Evolutionary conservation across 2,888 invertebrate genomes (phyloP), one percentile per base, ranked within the genome.

Genomic region (Serripes groenlandicus): DNA sequence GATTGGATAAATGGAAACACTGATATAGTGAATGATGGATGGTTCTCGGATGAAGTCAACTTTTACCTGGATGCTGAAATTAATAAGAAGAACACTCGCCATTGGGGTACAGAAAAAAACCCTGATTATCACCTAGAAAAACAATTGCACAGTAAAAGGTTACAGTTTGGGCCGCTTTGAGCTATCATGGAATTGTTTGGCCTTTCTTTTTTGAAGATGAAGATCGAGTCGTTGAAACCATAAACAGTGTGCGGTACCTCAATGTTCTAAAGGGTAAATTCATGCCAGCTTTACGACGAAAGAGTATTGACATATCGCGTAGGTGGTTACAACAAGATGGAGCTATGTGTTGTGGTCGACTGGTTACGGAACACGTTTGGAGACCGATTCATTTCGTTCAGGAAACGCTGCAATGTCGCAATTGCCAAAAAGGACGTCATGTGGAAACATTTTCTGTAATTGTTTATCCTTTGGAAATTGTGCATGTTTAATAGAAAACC

Each of bases 311-410:
- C 18, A n/a, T 76, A 1, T 28, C 52, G 11, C n/a, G 26, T 30
- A 49, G 69, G 18, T 81, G 73, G 77, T 77, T 73, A 52, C 74
- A 81, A 58, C 76, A 76, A 58, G 72, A 73, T 26, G 68, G 72
- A 11, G 81, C 72, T 2, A 66, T 72, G n/a, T n/a, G n/a, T n/a
- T 37, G 70, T 69, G 9, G 3, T 81, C 18, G 52, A 37, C 7
- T 76, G 76, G 68, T 30, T 81, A 7, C 23, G 28, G 1, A 3
- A 66, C n/a, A 52, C 66, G 23, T 69, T 69, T 52, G 69, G 69
- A 3, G 18, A 56, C 0, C 32, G 30, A 18, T 74, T 78, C 4
- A 69, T 60, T 34, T 69, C 69, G 0, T 78, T 58, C 32, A 68
- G 52, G 34, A 78, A 58, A 0, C 28, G 56, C 15, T 37, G 52